Evolutionary conservation across 2,797 vertebrate genomes (phyloP).

Genomic region (Mus caroli): DNA sequence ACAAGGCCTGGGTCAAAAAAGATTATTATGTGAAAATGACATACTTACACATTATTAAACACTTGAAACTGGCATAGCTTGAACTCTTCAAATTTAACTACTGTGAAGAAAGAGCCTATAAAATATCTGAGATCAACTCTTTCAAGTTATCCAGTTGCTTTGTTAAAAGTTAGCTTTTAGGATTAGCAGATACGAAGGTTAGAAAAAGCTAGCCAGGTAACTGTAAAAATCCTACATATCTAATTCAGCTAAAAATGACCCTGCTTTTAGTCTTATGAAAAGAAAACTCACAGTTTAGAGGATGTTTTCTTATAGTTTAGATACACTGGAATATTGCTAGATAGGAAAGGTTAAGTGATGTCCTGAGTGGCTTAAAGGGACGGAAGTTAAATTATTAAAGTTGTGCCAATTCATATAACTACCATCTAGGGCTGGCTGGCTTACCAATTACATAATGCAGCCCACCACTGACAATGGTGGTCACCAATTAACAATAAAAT

Average conservation of each 20-base stretch:
- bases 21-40: conserved; percentile 71
- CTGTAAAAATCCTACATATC: conserved; percentile 40
- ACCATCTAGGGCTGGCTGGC: background rate
- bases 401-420: conserved; percentile 22
- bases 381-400: background rate
- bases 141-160: conserved; percentile 49
- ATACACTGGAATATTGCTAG: background rate
- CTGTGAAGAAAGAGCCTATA: conserved; percentile 68
- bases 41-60: conserved; percentile 64
- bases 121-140: conserved; percentile 72
- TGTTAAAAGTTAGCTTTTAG: conserved; percentile 70
- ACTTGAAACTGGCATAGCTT: conserved; percentile 69
- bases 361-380: background rate
- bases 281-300: conserved; percentile 19
- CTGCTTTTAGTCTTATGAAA: conserved; percentile 3
- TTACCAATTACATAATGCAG: conserved; percentile 25
- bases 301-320: background rate
- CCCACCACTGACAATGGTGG: conserved; percentile 15
- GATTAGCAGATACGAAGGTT: conserved; percentile 68
- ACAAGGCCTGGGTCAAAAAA: conserved; percentile 78
- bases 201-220: conserved; percentile 27
- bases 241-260: conserved; percentile 44
- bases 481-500: background rate
- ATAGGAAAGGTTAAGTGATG: conserved; percentile 3
- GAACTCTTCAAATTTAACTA: conserved; percentile 61